Percentiles rank a stretch among this genome's conserved stretches.
These are phyloP conservation scores for Lynx canadensis DNA, from an alignment of 2,113 vertebrate species.

Conservation along the genomic window DNA sequence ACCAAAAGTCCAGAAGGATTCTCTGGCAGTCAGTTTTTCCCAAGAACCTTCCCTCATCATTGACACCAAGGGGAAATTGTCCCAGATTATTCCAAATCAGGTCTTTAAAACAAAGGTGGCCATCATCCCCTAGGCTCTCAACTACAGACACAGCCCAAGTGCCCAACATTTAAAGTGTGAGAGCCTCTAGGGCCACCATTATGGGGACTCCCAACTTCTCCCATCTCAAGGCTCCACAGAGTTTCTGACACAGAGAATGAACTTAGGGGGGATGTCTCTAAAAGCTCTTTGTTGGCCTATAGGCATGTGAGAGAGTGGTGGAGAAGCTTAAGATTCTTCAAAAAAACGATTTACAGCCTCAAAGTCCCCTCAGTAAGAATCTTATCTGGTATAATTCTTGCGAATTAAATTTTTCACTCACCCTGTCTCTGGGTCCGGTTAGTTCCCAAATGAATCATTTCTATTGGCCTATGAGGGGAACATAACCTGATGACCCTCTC, in stretches of 20 bases:
- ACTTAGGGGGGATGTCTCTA: not conserved
- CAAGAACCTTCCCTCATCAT: not conserved
- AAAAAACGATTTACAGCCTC: not conserved
- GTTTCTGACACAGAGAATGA: not conserved
- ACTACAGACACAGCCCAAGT: not conserved
- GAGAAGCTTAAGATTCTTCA: not conserved
- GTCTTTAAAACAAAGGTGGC: not conserved
- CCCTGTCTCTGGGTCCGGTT: not conserved
- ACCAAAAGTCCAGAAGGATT: not conserved
- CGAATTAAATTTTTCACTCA: not conserved
- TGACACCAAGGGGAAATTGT: not conserved
- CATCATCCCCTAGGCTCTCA: not conserved
- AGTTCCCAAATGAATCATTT: not conserved
- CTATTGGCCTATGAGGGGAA: not conserved
- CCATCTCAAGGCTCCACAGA: not conserved
- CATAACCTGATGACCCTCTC: not conserved
- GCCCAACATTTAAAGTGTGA: not conserved
- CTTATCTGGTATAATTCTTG: not conserved
- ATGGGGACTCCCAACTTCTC: not conserved
- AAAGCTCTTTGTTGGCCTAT: not conserved
- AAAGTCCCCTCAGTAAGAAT: not conserved
- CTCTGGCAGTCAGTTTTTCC: not conserved
- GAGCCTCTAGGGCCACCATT: not conserved
- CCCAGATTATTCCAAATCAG: not conserved
- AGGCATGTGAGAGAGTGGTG: not conserved